phyloP scores from a whole-genome alignment of 2,113 vertebrate genomes.

The Mungos mungo region DNA sequence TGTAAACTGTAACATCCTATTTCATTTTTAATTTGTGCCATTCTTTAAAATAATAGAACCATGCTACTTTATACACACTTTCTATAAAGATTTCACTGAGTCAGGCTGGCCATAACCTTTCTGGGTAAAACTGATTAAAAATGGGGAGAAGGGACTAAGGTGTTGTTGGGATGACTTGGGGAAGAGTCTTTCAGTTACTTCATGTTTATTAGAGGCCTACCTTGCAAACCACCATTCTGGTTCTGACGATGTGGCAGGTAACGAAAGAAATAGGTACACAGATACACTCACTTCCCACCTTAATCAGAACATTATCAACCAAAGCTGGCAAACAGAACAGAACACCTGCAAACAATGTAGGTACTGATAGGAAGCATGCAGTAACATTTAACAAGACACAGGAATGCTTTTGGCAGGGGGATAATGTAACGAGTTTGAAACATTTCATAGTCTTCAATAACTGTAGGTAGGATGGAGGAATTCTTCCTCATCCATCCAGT shows the following conservation, averaged over 20 bases:
- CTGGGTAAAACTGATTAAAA: background rate
- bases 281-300: background rate
- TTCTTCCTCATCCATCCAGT: background rate
- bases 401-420: background rate
- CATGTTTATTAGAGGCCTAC: background rate
- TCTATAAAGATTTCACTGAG: background rate
- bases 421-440: background rate
- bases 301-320: background rate
- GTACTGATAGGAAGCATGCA: background rate
- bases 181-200: background rate
- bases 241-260: background rate
- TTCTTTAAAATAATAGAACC: slow-evolving; percentile 24
- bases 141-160: too few relatives aligned
- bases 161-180: background rate
- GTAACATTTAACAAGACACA: background rate
- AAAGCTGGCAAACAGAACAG: background rate
- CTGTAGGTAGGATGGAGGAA: background rate
- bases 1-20: background rate
- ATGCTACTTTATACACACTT: background rate
- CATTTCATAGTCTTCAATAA: background rate
- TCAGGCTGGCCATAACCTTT: background rate
- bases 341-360: background rate
- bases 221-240: background rate
- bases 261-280: background rate
- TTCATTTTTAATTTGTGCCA: background rate